A percentile compares a stretch with the other conserved stretches of the same genome.
phyloP scores from a whole-genome alignment of 2,113 vertebrate species.

The Scortum barcoo region DNA sequence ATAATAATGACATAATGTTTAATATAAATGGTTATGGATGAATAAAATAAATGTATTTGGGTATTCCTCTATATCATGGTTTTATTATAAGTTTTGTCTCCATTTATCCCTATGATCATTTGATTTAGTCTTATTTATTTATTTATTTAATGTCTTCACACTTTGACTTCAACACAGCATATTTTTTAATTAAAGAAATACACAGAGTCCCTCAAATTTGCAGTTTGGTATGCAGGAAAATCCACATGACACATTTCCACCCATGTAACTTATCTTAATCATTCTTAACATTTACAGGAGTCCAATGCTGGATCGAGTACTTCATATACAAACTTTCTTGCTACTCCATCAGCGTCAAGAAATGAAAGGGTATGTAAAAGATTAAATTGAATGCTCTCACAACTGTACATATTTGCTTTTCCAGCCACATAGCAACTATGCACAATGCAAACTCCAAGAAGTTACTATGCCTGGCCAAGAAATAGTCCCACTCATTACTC shows the following conservation, averaged over 20 bases:
- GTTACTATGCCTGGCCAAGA: too few species aligned
- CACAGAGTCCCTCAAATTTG: not conserved
- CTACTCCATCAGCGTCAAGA: slow-evolving; percentile 4
- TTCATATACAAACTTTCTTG: not conserved
- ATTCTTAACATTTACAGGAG: not conserved
- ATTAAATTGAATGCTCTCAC: not conserved
- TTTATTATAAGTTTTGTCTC: not conserved
- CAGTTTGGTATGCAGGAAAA: not conserved
- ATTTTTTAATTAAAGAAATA: not conserved
- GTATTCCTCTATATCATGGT: not conserved
- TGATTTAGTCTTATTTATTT: not conserved
- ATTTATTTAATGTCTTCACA: not conserved
- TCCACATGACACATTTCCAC: too few species aligned
- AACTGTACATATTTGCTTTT: not conserved
- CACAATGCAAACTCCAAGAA: not conserved
- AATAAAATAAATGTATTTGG: too few species aligned
- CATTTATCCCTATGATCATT: not conserved
- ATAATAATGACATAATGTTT: not conserved
- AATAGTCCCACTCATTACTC: too few species aligned
- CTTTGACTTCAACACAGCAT: not conserved
- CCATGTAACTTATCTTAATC: not conserved
- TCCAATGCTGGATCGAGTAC: not conserved
- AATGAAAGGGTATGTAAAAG: slow-evolving; percentile 21
- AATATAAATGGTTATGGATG: not conserved
- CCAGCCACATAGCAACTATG: not conserved